Percentiles rank a stretch among this genome's conserved stretches.
phyloP scores from a whole-genome alignment of 2,113 vertebrate genomes.

The Myocastor coypus region DNA sequence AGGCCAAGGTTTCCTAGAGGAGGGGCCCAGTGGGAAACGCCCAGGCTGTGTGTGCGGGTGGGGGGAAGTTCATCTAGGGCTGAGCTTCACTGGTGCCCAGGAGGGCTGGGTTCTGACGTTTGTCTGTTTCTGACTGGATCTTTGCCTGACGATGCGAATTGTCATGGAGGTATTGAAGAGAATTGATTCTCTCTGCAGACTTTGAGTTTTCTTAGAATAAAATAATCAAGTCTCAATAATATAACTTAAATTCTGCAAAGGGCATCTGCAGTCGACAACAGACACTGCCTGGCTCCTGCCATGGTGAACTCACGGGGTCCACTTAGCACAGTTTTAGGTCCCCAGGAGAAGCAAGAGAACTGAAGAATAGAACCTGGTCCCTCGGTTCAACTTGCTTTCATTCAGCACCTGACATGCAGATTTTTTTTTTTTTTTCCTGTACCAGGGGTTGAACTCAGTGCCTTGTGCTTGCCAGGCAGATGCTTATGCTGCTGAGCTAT shows the following conservation, averaged over 20 bases:
- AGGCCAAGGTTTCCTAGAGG: rapidly evolving
- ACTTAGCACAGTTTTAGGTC: background rate
- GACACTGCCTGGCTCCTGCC: background rate
- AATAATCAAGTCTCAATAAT: background rate
- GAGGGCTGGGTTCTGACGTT: background rate
- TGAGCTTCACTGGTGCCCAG: background rate
- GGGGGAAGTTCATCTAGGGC: background rate
- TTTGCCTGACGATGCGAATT: background rate
- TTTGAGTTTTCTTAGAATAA: background rate
- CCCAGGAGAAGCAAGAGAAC: background rate
- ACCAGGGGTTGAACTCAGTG: no score
- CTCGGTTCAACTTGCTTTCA: background rate
- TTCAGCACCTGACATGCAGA: background rate
- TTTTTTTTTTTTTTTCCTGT: background rate
- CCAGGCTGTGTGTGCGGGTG: background rate
- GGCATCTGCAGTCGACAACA: background rate
- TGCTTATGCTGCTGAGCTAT: no score
- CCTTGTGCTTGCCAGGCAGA: no score
- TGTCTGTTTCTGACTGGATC: background rate
- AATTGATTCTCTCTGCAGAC: background rate
- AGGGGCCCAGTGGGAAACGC: background rate
- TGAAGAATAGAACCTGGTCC: background rate
- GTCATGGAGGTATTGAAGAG: background rate
- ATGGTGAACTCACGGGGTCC: background rate
- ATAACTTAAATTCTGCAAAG: background rate